These are phyloP conservation scores for Albula glossodonta DNA, from an alignment of 2,113 vertebrate species.

Conservation along the genomic window DNA sequence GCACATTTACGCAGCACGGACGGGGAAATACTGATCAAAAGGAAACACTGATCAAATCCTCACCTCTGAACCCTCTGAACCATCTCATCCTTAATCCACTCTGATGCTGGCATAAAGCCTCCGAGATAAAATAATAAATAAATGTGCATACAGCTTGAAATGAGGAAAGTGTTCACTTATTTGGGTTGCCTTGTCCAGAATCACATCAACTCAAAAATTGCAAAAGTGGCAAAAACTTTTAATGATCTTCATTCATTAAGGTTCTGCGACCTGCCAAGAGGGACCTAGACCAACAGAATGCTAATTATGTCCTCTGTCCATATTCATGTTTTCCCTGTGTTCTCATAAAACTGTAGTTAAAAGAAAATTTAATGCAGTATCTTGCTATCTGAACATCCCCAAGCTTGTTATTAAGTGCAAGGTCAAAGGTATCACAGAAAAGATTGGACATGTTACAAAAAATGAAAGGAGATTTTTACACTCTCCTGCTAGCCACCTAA, in stretches of 20 bases:
- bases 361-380: not conserved
- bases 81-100: not conserved
- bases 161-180: not conserved
- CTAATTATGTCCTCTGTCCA: not conserved
- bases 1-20: not conserved
- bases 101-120: not conserved
- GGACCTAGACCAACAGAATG: not conserved
- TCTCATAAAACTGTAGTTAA: not conserved
- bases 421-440: not conserved
- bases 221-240: not conserved
- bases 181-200: not conserved
- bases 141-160: not conserved
- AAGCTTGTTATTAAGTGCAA: not conserved
- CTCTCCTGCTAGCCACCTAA: not conserved
- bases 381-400: not conserved
- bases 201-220: not conserved
- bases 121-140: not conserved
- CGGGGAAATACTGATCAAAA: not conserved
- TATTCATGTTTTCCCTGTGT: not conserved
- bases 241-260: not conserved
- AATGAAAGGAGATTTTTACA: not conserved
- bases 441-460: not conserved
- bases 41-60: not conserved
- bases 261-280: not conserved
- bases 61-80: not conserved